These are phyloP conservation scores for Cynodonichthys magdalenae DNA, from an alignment of 2,797 vertebrate genomes.

Conservation along the genomic window DNA sequence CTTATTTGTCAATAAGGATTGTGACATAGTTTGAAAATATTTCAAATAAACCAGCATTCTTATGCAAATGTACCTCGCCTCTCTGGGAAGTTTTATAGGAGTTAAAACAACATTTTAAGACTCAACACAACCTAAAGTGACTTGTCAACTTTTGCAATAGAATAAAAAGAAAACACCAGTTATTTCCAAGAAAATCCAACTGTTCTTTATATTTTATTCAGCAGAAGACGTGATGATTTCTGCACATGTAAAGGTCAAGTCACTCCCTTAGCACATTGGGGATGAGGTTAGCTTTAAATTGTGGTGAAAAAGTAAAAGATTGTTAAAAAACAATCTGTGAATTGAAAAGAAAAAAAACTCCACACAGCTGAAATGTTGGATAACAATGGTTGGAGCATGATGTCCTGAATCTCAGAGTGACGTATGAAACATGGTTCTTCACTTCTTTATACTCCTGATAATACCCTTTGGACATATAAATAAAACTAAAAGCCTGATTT, in stretches of 20 bases:
- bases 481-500: constrained; percentile 15
- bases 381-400: constrained; percentile 38
- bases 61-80: constrained; percentile 10
- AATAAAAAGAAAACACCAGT: constrained; percentile 42
- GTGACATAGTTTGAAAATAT: constrained; percentile 20
- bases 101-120: constrained; percentile 42
- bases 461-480: too few species aligned
- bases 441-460: constrained; percentile 1
- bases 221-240: constrained; percentile 47
- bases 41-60: constrained; percentile 35
- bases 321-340: constrained; percentile 25
- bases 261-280: constrained; percentile 44
- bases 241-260: constrained; percentile 53
- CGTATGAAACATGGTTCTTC: constrained; percentile 27
- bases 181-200: constrained; percentile 45
- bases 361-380: constrained; percentile 21
- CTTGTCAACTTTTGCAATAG: constrained; percentile 48
- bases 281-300: constrained; percentile 55
- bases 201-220: constrained; percentile 1
- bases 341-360: constrained; percentile 42
- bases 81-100: constrained; percentile 20
- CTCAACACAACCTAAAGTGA: constrained; percentile 28
- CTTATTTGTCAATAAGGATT: too few species aligned
- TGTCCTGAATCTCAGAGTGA: constrained; percentile 23
- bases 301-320: constrained; percentile 32